Conservation (phyloP, 2,797 vertebrate genomes). For the Buphagus erythrorhynchus region DNA sequence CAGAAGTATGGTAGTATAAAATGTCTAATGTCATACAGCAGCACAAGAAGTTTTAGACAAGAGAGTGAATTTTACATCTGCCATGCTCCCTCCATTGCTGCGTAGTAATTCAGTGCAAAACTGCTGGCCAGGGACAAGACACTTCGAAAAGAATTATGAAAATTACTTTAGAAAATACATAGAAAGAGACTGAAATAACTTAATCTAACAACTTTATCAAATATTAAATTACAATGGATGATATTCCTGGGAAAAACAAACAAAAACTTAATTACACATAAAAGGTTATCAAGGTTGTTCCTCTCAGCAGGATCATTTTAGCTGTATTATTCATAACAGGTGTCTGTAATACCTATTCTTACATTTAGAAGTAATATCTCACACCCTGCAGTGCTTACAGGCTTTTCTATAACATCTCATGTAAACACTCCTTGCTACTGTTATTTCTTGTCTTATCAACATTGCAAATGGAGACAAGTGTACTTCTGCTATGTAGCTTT, state of each 20-base stretch:
- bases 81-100: background rate
- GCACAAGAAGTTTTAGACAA: background rate
- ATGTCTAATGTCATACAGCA: background rate
- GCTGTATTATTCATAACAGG: background rate
- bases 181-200: background rate
- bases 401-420: background rate
- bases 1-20: background rate
- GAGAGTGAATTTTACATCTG: background rate
- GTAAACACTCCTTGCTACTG: background rate
- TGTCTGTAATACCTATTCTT: background rate
- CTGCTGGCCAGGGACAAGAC: background rate
- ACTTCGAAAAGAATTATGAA: background rate
- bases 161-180: background rate
- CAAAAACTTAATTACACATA: background rate
- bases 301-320: background rate
- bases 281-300: background rate
- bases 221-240: background rate
- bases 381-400: background rate
- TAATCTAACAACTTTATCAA: background rate
- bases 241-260: slow-evolving; percentile 15
- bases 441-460: background rate
- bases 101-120: background rate
- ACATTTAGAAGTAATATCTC: background rate
- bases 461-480: background rate
- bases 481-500: background rate